Evolutionary conservation across 2,888 invertebrate genomes (phyloP).

Genomic region (Dryocosmus kuriphilus): DNA sequence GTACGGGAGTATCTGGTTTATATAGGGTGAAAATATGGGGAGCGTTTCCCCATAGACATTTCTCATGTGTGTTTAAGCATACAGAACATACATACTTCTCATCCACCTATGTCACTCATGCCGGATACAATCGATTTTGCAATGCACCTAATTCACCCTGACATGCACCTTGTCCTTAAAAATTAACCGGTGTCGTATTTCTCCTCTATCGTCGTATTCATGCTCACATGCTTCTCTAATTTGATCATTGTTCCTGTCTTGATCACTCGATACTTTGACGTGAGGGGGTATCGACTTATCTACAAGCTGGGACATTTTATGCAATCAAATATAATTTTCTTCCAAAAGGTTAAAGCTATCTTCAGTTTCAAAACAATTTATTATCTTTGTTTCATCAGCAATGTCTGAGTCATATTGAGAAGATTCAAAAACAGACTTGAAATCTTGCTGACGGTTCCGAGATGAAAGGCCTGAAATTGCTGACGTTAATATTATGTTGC

Average conservation of each 20-base stretch:
- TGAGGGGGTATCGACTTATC: neutral
- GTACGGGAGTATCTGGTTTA: slow-evolving; percentile 13
- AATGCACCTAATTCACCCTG: slow-evolving; percentile 48
- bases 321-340: neutral
- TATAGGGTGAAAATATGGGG: slow-evolving; percentile 14
- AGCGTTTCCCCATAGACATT: slow-evolving; percentile 17
- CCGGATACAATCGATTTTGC: slow-evolving; percentile 43
- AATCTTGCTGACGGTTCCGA: slow-evolving; percentile 28
- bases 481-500: slow-evolving; percentile 50
- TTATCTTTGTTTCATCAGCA: neutral
- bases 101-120: slow-evolving; percentile 41
- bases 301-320: neutral
- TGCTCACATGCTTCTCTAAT: neutral
- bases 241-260: neutral
- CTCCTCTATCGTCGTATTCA: neutral
- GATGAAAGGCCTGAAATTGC: slow-evolving; percentile 42
- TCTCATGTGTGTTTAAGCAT: slow-evolving; percentile 4
- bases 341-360: neutral
- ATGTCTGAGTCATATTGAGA: neutral
- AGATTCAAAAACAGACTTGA: slow-evolving; percentile 7
- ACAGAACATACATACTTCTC: slow-evolving; percentile 18
- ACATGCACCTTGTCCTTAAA: slow-evolving; percentile 43
- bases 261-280: neutral
- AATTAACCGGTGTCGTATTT: slow-evolving; percentile 29
- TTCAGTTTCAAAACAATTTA: neutral